Percentiles rank a stretch among this genome's conserved stretches.
Evolutionary conservation across 2,797 vertebrate species (phyloP).

Genomic region (Sebastes cheni): DNA sequence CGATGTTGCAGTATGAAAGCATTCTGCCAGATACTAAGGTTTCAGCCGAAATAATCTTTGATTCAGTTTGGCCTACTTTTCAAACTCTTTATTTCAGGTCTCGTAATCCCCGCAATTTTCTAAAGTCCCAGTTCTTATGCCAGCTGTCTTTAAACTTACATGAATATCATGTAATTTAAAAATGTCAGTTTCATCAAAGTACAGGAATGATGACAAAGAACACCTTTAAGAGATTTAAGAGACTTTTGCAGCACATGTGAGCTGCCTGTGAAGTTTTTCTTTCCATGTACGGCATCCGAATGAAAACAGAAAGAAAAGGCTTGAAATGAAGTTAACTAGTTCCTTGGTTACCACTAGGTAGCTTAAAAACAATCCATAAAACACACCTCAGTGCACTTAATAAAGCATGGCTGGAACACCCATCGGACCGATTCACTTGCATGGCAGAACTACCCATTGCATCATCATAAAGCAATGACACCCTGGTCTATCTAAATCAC

Average conservation of each 20-base stretch:
- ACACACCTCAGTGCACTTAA: conserved; percentile 55
- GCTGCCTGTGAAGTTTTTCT: conserved; percentile 1
- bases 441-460: conserved; percentile 59
- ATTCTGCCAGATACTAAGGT: conserved; percentile 32
- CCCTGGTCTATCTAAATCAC: conserved; percentile 44
- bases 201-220: neutral
- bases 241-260: neutral
- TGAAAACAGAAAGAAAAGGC: conserved; percentile 6
- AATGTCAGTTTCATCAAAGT: conserved; percentile 23
- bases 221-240: conserved; percentile 16
- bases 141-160: conserved; percentile 15
- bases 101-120: conserved; percentile 32
- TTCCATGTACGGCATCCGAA: neutral
- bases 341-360: conserved; percentile 55
- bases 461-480: conserved; percentile 59
- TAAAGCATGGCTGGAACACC: conserved; percentile 46
- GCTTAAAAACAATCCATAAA: conserved; percentile 63
- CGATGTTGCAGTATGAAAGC: conserved; percentile 4
- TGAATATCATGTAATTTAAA: conserved; percentile 10
- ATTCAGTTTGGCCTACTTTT: conserved; percentile 30
- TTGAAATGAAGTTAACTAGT: conserved; percentile 28
- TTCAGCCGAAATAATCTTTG: conserved; percentile 34
- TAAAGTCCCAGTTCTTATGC: conserved; percentile 15
- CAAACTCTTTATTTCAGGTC: conserved; percentile 25
- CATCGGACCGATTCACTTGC: conserved; percentile 36